Percentiles rank a stretch among this genome's conserved stretches.
These are phyloP conservation scores for Callaeas wilsoni DNA, from an alignment of 2,113 vertebrate genomes.

Conservation along the genomic window DNA sequence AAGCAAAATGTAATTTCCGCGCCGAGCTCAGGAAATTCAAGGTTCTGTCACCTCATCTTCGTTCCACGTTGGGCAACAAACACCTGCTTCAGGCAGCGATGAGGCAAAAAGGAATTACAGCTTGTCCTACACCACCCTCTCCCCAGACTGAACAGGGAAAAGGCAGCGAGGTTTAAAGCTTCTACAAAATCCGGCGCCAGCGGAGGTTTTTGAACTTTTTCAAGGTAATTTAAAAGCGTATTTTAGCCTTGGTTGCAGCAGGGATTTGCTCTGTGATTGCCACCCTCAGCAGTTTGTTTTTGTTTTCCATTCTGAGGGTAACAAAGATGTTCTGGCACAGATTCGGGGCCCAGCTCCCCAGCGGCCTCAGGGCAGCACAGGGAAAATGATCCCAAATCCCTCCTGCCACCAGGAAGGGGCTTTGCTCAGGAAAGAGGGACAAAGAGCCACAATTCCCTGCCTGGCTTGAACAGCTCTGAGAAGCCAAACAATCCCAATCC, in stretches of 20 bases:
- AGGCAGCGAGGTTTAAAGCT: not conserved
- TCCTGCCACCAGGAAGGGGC: rapidly evolving
- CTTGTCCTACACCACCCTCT: not conserved
- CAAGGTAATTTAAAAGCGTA: not conserved
- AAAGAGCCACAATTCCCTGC: not conserved
- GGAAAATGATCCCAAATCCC: not conserved
- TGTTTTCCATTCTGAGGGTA: not conserved
- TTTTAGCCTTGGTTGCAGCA: not conserved
- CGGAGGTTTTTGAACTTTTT: not conserved
- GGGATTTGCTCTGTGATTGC: not conserved
- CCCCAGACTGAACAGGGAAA: not conserved
- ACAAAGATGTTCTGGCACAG: not conserved
- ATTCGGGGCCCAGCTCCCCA: not conserved
- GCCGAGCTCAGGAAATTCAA: not conserved
- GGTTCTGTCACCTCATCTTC: not conserved
- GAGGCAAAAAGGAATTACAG: not conserved
- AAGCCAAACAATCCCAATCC: rapidly evolving
- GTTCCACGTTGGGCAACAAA: not conserved
- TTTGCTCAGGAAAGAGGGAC: not conserved
- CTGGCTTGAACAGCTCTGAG: rapidly evolving
- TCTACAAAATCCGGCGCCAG: not conserved
- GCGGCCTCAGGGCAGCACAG: not conserved
- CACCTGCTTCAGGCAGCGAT: not conserved
- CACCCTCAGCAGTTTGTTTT: no score
- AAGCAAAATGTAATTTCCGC: not conserved